phyloP scores from a whole-genome alignment of 2,888 invertebrate genomes.

The Ophion ventricosus region DNA sequence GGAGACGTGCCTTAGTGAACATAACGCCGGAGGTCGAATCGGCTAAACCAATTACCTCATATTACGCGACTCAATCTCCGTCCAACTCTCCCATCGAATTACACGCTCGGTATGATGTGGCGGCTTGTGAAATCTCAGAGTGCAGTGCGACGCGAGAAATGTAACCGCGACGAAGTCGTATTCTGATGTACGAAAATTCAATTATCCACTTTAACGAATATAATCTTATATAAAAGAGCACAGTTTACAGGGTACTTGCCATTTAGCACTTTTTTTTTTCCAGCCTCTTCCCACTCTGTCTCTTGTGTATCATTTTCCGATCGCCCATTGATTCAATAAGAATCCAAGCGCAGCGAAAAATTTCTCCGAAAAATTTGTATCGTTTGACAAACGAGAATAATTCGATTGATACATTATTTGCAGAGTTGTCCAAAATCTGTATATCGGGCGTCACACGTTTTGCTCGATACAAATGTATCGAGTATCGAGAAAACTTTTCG shows the following conservation, averaged over 20 bases:
- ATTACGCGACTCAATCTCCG: conserved; percentile 64
- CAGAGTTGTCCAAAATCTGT: too few relatives aligned
- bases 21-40: conserved; percentile 22
- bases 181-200: conserved; percentile 73
- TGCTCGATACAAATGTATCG: too few relatives aligned
- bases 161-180: conserved; percentile 61
- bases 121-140: background rate
- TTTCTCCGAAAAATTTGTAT: too few relatives aligned
- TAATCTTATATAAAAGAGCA: conserved; percentile 70
- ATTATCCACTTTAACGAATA: conserved; percentile 70
- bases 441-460: too few relatives aligned
- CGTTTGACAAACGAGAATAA: too few relatives aligned
- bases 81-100: conserved; percentile 59
- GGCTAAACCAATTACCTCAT: conserved; percentile 58
- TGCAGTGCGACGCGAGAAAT: conserved; percentile 9
- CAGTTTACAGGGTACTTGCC: conserved; percentile 63
- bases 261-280: conserved; percentile 46
- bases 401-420: too few relatives aligned
- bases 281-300: background rate
- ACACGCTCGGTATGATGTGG: conserved; percentile 33
- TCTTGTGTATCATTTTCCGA: background rate
- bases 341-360: too few relatives aligned
- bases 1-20: background rate
- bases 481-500: too few relatives aligned
- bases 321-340: too few relatives aligned